phyloP scores from a whole-genome alignment of 2,888 invertebrate genomes.

The Eubasilissa splendida region DNA sequence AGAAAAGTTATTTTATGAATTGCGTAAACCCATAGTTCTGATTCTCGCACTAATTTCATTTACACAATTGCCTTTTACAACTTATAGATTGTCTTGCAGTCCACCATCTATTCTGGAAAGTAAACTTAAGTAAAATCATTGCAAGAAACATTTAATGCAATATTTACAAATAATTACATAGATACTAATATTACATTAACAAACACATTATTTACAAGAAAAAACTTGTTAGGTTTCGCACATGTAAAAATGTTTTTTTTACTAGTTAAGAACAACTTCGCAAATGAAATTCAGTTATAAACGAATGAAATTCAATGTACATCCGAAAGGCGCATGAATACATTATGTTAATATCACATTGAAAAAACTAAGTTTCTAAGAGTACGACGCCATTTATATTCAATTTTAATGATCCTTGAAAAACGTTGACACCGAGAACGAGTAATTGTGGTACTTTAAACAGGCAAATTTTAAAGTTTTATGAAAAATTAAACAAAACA shows the following conservation, averaged over 20 bases:
- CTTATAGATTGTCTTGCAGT: too few relatives aligned
- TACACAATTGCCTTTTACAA: too few relatives aligned
- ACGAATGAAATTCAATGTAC: not conserved
- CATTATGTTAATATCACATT: conserved; percentile 14
- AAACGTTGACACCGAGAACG: not conserved
- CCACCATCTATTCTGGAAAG: too few relatives aligned
- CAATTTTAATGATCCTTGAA: not conserved
- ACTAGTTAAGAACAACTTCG: too few relatives aligned
- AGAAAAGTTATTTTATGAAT: not conserved
- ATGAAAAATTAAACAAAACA: conserved; percentile 21
- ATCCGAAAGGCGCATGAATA: conserved; percentile 16
- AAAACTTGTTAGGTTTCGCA: too few relatives aligned
- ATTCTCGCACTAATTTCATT: not conserved
- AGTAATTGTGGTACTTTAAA: not conserved
- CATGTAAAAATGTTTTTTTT: too few relatives aligned
- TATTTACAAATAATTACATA: too few relatives aligned
- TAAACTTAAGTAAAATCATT: too few relatives aligned
- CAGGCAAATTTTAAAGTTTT: not conserved
- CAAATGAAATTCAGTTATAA: too few relatives aligned
- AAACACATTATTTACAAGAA: too few relatives aligned
- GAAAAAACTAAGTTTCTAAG: conserved; percentile 11
- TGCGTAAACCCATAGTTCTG: conserved; percentile 5
- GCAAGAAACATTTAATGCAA: too few relatives aligned
- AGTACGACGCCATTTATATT: not conserved
- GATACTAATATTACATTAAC: too few relatives aligned